Evolutionary conservation across 2,797 vertebrate genomes (phyloP).

Genomic region (Chelidonichthys spinosus): DNA sequence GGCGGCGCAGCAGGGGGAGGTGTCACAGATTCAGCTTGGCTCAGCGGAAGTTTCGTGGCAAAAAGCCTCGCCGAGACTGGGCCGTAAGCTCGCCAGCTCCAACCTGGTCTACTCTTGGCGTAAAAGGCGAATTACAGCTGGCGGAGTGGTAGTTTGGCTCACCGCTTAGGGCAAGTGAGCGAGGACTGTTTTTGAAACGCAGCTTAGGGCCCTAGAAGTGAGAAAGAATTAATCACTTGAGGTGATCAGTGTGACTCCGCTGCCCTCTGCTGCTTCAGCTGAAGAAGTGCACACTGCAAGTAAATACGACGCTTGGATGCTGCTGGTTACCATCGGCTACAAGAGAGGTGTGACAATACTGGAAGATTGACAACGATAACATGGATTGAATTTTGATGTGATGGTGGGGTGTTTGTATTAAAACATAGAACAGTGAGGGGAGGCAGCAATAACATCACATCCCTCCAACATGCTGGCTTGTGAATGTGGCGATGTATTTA

Average conservation of each 20-base stretch:
- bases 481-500: neutral
- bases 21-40: too few species aligned
- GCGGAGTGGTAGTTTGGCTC: too few species aligned
- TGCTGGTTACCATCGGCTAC: conserved; percentile 29
- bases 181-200: too few species aligned
- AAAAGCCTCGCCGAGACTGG: too few species aligned
- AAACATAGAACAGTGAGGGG: neutral
- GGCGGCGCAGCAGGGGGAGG: too few species aligned
- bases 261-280: conserved; percentile 66
- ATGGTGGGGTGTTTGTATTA: neutral
- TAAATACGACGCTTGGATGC: conserved; percentile 3
- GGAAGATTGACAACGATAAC: conserved; percentile 6
- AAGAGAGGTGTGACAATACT: neutral
- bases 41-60: too few species aligned
- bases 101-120: too few species aligned
- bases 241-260: conserved; percentile 25
- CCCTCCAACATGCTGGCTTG: neutral
- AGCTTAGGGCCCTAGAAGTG: neutral
- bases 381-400: conserved; percentile 1
- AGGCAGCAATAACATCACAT: neutral
- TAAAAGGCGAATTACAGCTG: too few species aligned
- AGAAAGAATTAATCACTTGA: neutral
- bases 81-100: too few species aligned
- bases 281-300: conserved; percentile 24
- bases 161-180: too few species aligned